Base-by-base conservation (phyloP, 1,140 invertebrate genomes). In the Adelges cooleyi region DNA sequence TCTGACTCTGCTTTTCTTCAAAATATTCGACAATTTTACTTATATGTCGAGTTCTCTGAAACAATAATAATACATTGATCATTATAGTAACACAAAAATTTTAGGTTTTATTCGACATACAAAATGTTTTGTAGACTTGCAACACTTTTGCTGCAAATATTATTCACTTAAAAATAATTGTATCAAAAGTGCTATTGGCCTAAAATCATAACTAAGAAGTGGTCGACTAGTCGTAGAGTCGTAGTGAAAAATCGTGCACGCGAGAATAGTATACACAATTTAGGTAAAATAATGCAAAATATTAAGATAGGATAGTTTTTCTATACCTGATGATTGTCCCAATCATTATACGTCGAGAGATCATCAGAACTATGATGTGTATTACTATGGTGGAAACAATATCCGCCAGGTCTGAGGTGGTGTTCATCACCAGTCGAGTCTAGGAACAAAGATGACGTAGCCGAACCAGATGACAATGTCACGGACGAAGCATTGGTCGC, bases 1-100 rank as follows among this genome's bases (percentile, higher is more conserved):
- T 18, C 29, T 36, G 44, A 33, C 22, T 71, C 70, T 80, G 77
- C 76, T 90, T 89, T 15, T 84, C 78, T 74, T 92, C 89, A 72
- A 92, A 91, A 73, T 91, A 92, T 68, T 92, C 88, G 11, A 92
- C 89, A 66, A 91, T 90, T 70, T 87, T 86, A 42, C 86, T 85
- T 51, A 92, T 91, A 77, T 90, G 81, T 67, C 80, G 73, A 33
- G 72, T 81, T 54, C 56, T 65, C 68, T 69, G 36, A 38, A 67
- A 67, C 20, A 49, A 49, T 65, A 23, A 50, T 33, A 48, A 13
- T 2, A 36, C 62, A 40, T 36, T 15, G 9, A 15, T 20, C n/a
- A 8, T 48, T 5, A 59, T 36, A 33, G 20, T 42, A 23, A 65
- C 8, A 52, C 9, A 62, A 62, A 62, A 15, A 33, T 54, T 33